Evolutionary conservation across 1,140 invertebrate genomes (phyloP).

Genomic region (Trachymyrmex septentrionalis): DNA sequence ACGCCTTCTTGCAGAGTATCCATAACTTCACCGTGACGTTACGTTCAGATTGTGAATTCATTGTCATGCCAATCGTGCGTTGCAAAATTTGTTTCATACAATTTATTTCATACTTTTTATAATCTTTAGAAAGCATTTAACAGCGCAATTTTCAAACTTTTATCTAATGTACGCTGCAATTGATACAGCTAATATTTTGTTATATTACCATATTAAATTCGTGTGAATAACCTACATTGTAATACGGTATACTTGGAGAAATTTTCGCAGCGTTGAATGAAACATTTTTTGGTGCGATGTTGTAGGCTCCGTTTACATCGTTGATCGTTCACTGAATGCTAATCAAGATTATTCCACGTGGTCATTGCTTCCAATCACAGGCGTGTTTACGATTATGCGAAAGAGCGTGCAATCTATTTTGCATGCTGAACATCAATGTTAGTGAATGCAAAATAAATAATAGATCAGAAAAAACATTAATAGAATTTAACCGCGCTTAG

Average conservation of each 20-base stretch:
- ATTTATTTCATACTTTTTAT: background rate
- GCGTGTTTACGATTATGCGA: conserved; percentile 39
- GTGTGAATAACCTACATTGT: conserved; percentile 16
- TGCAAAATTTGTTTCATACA: background rate
- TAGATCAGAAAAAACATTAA: background rate
- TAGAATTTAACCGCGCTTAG: background rate
- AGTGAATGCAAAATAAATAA: conserved; percentile 28
- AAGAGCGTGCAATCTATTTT: conserved; percentile 22
- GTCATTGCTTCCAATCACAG: conserved; percentile 49
- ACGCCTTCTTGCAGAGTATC: background rate
- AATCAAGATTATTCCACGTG: conserved; percentile 65
- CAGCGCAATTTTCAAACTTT: background rate
- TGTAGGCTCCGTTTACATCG: conserved; percentile 61
- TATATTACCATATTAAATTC: background rate
- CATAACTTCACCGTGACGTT: background rate
- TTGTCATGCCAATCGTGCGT: conserved; percentile 1
- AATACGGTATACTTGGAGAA: conserved; percentile 33
- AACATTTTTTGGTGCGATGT: conserved; percentile 60
- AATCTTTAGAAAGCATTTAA: background rate
- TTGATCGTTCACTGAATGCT: conserved; percentile 69
- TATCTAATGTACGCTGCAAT: background rate
- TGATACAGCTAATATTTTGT: background rate
- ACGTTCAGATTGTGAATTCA: background rate
- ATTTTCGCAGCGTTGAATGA: conserved; percentile 70
- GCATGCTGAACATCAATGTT: conserved; percentile 19